Base-by-base conservation (phyloP, 2,113 vertebrate species). In the Lanius ludovicianus region DNA sequence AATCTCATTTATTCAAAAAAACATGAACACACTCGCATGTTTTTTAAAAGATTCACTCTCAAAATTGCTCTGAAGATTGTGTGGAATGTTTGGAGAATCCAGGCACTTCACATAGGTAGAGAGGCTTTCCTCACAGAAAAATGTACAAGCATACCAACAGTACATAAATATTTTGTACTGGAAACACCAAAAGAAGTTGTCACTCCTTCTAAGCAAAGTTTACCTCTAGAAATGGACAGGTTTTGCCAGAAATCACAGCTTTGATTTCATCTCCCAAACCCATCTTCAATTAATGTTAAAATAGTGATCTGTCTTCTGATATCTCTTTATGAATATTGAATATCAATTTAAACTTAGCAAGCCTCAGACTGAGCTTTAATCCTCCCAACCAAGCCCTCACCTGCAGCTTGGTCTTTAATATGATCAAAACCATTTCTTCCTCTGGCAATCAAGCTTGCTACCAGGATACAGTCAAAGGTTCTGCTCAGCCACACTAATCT, bases 21-120 rank as follows among this genome's bases (percentile, higher is more conserved):
- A 62, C 57, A 62, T 78, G 68, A 90, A 80, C 0, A 7, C 30
- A 82, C 73, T 93, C 0, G 1, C 76, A 95, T 87, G 71, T 89
- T 96, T 96, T 90, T 81, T 77, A 44, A 62, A 90, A 57, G 94
- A 95, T 96, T 94, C 78, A 89, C 90, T 96, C 85, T 90, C 63
- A 96, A 96, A 97, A 96, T 80, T 96, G 77, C 82, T 83, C 47
- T 77, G 74, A 96, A 93, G 85, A 94, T 84, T 70, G 95, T 60
- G 49, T 52, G 95, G 94, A 93, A 96, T 89, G 91, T 92, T 95
- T 96, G 88, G 64, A 90, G 73, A 83, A 92, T 88, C 95, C 63
- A 70, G 23, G 46, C 30, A 56, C 22, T 76, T 75, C 53, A 84
- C 56, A 56, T 42, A 95, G 90, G 93, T 92, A 64, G 75, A 88